Conservation (phyloP, 2,888 invertebrate genomes). For the Sinodicranocentrus sp. region DNA sequence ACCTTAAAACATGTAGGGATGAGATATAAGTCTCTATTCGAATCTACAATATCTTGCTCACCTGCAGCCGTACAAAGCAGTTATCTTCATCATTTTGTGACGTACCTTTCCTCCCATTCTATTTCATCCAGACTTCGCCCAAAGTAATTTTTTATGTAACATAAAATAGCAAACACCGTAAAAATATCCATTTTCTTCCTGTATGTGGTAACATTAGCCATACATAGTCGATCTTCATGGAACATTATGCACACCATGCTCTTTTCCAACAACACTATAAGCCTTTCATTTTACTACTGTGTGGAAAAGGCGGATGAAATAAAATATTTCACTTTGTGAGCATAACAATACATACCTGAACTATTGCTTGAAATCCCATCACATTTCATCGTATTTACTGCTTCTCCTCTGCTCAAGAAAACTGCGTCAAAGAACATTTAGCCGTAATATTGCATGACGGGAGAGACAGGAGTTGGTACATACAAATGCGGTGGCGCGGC, state of each 20-base stretch:
- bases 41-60: too few species aligned
- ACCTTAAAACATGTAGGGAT: too few species aligned
- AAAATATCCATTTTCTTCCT: constrained; percentile 51
- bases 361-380: constrained; percentile 19
- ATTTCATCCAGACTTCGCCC: constrained; percentile 1
- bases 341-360: constrained; percentile 19
- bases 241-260: neutral
- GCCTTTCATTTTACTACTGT: neutral
- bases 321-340: neutral
- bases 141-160: constrained; percentile 28
- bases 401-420: constrained; percentile 14
- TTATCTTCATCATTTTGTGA: constrained; percentile 1
- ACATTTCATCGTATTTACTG: constrained; percentile 14
- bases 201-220: neutral
- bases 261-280: neutral
- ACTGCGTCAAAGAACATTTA: constrained; percentile 36
- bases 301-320: neutral
- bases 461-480: constrained; percentile 6
- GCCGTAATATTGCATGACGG: neutral
- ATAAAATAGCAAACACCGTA: constrained; percentile 50
- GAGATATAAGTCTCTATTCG: too few species aligned
- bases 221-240: neutral
- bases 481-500: constrained; percentile 19
- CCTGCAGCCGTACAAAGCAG: too few species aligned
- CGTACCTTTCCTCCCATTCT: too few species aligned